Evolutionary conservation across 2,888 invertebrate species (phyloP).

Genomic region (Eupithecia vulgata): DNA sequence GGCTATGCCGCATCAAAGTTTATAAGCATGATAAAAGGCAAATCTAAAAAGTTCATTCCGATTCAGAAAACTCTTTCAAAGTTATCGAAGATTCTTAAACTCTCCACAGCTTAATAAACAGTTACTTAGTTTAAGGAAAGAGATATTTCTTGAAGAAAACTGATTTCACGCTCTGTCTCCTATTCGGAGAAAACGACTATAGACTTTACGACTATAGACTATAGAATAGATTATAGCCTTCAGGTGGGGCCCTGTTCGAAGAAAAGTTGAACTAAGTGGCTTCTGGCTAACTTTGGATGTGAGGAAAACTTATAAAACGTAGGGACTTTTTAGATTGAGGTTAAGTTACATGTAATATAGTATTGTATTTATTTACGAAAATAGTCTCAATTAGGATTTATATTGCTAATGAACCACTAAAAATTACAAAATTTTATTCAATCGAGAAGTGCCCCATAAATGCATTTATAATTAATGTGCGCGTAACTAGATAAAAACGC

Average conservation of each 20-base stretch:
- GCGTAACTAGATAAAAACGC: too few species aligned
- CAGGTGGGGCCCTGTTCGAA: neutral
- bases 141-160: conserved; percentile 3
- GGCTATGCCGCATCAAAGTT: too few species aligned
- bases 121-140: neutral
- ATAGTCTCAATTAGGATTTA: too few species aligned
- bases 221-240: neutral
- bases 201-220: too few species aligned
- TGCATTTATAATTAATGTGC: too few species aligned
- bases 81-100: neutral
- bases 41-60: neutral
- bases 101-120: neutral
- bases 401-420: too few species aligned
- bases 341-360: too few species aligned
- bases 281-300: neutral
- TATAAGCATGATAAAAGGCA: too few species aligned
- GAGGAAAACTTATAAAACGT: neutral
- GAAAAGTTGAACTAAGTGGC: neutral
- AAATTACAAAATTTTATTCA: too few species aligned
- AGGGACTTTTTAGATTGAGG: neutral
- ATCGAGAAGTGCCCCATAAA: too few species aligned
- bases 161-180: conserved; percentile 3
- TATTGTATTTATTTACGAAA: too few species aligned
- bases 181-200: neutral
- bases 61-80: neutral